Base-by-base conservation (phyloP, 2,113 vertebrate genomes). In the Tamias sibiricus region DNA sequence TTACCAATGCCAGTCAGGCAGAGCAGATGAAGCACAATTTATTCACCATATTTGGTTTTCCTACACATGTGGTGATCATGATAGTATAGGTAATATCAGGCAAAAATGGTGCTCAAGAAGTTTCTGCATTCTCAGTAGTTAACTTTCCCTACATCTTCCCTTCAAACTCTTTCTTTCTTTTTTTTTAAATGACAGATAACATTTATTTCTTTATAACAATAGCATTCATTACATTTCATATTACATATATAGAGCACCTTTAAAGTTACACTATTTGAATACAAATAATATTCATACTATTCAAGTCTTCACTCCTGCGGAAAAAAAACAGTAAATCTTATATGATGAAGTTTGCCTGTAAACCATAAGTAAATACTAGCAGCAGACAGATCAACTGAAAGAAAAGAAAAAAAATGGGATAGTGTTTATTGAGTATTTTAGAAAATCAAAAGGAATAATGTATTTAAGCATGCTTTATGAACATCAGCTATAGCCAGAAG, bases 371-470 rank as follows among this genome's bases (percentile, higher is more conserved):
- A 76, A 88, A 84, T 91, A 85, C 64, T 35, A 91, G 28, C 30
- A 88, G 8, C 24, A 96, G 57, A 79, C 24, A 79, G 62, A 95
- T 74, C 59, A 92, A 86, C 8, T 44, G 44, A 82, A 3, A 91
- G 66, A 49, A 86, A 3, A 91, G 64, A 42, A 87, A 91, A 83
- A 69, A n/a, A 7, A 82, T 35, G 8, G 57, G 28, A 8, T 77
- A 92, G 30, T 28, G 74, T 79, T 72, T 84, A 24, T 20, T 95
- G 20, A 87, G 30, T 84, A 81, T 84, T 91, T 66, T 47, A 85
- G 32, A 91, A 96, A 87, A 37, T 13, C 83, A 40, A 79, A 76
- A 77, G 2, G 8, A 90, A 81, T 9, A 71, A 28, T 52, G 8
- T 10, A 93, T 40, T 95, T 83, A 84, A 82, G 35, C 13, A 75